Conservation (phyloP, 2,888 invertebrate species). For the Lochmaea capreae region DNA sequence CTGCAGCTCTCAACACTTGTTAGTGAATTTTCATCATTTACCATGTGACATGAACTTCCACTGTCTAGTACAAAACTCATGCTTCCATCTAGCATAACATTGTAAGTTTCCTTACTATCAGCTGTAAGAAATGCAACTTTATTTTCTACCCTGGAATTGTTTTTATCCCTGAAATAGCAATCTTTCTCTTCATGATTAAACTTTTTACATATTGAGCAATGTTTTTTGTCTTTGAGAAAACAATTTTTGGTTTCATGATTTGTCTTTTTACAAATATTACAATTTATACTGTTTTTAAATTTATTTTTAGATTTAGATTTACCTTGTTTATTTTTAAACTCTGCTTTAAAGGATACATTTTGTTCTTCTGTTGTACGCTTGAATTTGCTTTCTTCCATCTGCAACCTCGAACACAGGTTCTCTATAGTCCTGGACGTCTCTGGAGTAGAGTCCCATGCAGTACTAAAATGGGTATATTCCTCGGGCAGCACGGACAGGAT, state of each 20-base stretch:
- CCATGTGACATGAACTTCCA: neutral
- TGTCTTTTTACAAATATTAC: neutral
- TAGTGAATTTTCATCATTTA: too few relatives aligned
- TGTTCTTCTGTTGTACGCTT: neutral
- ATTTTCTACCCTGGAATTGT: neutral
- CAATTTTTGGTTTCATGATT: neutral
- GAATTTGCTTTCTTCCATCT: neutral
- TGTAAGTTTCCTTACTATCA: neutral
- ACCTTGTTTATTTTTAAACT: neutral
- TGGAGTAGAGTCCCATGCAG: constrained; percentile 20
- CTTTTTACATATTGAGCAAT: neutral
- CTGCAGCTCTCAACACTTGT: neutral
- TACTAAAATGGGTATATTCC: constrained; percentile 24
- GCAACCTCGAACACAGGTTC: neutral
- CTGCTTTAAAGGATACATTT: too few relatives aligned
- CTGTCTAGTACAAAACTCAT: neutral
- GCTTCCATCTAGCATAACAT: neutral
- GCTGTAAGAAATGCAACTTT: neutral
- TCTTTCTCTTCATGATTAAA: neutral
- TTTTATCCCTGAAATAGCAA: neutral
- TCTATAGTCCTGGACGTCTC: neutral
- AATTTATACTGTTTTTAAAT: neutral
- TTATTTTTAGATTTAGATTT: neutral
- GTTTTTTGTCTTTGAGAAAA: neutral
- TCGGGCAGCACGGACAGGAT: constrained; percentile 22